Evolutionary conservation across 2,888 invertebrate genomes (phyloP).

Genomic region (Morpho deidamia): DNA sequence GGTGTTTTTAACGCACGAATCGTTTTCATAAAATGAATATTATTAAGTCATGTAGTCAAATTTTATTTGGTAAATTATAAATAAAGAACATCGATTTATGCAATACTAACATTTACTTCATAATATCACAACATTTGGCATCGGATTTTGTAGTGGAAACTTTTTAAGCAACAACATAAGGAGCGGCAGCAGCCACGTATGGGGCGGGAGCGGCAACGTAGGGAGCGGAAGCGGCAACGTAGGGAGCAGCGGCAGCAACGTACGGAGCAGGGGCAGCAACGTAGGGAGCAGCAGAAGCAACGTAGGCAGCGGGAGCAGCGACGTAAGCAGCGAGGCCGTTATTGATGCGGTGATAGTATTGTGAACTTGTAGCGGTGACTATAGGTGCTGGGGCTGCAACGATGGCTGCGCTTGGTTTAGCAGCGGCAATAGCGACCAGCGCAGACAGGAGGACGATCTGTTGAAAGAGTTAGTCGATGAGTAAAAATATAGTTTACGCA

Average conservation of each 20-base stretch:
- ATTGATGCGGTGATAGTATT: constrained; percentile 82
- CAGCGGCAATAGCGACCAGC: constrained; percentile 52
- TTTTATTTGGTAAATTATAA: background rate
- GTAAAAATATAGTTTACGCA: too few relatives aligned
- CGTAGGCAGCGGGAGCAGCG: constrained; percentile 58
- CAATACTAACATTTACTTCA: constrained; percentile 19
- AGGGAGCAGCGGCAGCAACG: constrained; percentile 40
- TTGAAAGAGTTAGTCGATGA: background rate
- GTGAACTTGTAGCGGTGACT: constrained; percentile 83
- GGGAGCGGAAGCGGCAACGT: constrained; percentile 33
- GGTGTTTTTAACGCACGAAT: too few relatives aligned
- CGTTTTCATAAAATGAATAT: too few relatives aligned
- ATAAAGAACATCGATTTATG: constrained; percentile 9
- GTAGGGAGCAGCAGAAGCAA: constrained; percentile 41
- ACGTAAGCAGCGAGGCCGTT: constrained; percentile 70
- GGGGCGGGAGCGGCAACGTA: constrained; percentile 36
- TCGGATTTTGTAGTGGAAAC: background rate
- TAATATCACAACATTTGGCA: constrained; percentile 24
- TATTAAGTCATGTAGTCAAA: too few relatives aligned
- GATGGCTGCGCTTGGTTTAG: constrained; percentile 48
- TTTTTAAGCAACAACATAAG: constrained; percentile 28
- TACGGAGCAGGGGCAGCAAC: constrained; percentile 42
- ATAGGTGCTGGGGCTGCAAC: constrained; percentile 66
- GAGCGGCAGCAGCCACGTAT: constrained; percentile 38
- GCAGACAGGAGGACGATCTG: constrained; percentile 58